These are phyloP conservation scores for Otus scops DNA, from an alignment of 2,797 vertebrate genomes.

Conservation along the genomic window DNA sequence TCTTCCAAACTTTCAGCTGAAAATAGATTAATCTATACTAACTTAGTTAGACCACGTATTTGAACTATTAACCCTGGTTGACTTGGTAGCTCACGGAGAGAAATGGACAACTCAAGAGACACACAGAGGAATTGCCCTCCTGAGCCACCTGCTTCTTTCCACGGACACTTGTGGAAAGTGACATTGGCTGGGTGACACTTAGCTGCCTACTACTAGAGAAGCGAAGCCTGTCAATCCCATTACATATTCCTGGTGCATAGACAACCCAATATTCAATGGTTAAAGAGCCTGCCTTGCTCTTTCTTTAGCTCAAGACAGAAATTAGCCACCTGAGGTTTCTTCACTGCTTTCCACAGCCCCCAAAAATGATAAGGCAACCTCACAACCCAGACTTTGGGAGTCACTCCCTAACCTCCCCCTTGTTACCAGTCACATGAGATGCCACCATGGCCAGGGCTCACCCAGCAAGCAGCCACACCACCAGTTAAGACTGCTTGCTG, in stretches of 20 bases:
- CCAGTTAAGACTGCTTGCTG: neutral
- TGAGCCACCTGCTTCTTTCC: neutral
- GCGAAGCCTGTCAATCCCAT: neutral
- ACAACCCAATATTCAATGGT: neutral
- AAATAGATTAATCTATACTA: neutral
- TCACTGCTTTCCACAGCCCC: neutral
- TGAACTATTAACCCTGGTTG: neutral
- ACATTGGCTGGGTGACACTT: neutral
- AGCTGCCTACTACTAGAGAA: neutral
- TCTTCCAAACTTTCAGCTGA: neutral
- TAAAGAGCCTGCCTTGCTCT: neutral
- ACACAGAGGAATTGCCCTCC: fast-evolving
- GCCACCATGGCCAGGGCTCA: neutral
- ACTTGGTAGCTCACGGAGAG: neutral
- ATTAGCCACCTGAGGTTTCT: neutral
- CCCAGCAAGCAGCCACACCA: neutral
- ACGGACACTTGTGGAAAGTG: neutral
- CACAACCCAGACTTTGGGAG: neutral
- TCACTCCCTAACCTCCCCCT: neutral
- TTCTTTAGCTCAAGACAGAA: neutral
- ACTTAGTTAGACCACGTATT: neutral
- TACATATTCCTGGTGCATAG: neutral
- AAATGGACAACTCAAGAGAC: neutral
- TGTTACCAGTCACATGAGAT: neutral
- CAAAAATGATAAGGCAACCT: neutral